Base-by-base conservation (phyloP, 1,140 invertebrate species). In the Pachyrhynchus sulphureomaculatus region DNA sequence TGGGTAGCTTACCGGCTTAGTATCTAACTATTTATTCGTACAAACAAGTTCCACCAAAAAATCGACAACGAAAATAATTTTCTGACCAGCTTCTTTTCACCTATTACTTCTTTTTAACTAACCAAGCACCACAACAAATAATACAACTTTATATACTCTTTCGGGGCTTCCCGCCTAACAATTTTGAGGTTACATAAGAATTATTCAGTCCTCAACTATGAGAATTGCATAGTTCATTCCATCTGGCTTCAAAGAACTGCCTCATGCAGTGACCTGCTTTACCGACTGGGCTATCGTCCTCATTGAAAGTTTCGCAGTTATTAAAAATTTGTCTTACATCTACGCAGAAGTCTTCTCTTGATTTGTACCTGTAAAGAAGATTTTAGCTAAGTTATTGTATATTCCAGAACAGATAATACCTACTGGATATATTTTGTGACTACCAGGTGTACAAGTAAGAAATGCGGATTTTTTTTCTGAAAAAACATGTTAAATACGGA, bases 291-390 rank as follows among this genome's bases (percentile, higher is more conserved):
- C 92, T 96, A 78, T 97, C 92, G 76, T 98, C 95, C 79, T 98
- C 95, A 78, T 98, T 98, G 81, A 97, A 98, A 45, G 92, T 91
- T 77, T 96, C 93, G 79, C 95, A 98, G 79, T 98, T 98, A 77
- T 92, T 90, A 80, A 97, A 97, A 68, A 98, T 95, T 62, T 95
- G 86, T 2, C 92, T 85, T 13, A 94, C 88, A 79, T 98, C 95
- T 10, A 85, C 81, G 62, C 89, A 89, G 80, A 96, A 97, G 60
- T 96, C 93, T 65, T 93, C 92, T 67, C 85, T 84, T 37, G 83
- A 84, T 78, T 93, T 93, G 80, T 95, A 95, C 69, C 92, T 94
- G 75, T 13, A 66, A 64, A 29, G 24, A 29, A 29, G 1, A 29
- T 6, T 29, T 29, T 29, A 9, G 26, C 26, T 29, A 29, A 9